Evolutionary conservation across 2,888 invertebrate species (phyloP).

Genomic region (Calameuta pallipes): DNA sequence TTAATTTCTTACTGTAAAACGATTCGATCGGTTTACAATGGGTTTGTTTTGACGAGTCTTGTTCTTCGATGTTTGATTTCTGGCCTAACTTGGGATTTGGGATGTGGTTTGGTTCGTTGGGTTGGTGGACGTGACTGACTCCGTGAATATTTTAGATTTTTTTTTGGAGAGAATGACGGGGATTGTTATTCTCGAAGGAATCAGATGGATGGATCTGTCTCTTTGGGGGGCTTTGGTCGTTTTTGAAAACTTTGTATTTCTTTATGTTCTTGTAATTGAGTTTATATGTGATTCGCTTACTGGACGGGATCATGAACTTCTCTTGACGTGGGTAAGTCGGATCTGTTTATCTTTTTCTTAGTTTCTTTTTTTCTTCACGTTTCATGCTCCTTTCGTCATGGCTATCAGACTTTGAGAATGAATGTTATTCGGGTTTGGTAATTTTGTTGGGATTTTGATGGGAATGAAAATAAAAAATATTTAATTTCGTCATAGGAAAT

Average conservation of each 20-base stretch:
- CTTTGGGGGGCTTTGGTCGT: background rate
- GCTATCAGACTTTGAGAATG: background rate
- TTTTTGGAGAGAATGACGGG: background rate
- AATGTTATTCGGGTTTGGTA: background rate
- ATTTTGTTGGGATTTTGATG: background rate
- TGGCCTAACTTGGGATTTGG: background rate
- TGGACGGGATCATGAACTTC: background rate
- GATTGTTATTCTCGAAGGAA: background rate
- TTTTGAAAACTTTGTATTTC: background rate
- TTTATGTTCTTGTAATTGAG: background rate
- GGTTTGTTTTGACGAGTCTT: conserved; percentile 15
- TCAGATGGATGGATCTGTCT: background rate
- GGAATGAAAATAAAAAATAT: too few species aligned
- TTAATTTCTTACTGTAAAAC: conserved; percentile 32
- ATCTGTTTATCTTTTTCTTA: background rate
- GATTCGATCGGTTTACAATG: conserved; percentile 22
- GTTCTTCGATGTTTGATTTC: background rate
- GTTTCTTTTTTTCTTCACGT: background rate
- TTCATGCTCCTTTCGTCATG: background rate
- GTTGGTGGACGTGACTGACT: background rate
- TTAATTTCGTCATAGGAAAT: background rate
- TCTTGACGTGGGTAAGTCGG: background rate
- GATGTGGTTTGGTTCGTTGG: background rate
- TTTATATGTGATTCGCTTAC: background rate
- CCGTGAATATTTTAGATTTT: background rate